phyloP scores from a whole-genome alignment of 2,888 invertebrate species.

The Taenaris catops region DNA sequence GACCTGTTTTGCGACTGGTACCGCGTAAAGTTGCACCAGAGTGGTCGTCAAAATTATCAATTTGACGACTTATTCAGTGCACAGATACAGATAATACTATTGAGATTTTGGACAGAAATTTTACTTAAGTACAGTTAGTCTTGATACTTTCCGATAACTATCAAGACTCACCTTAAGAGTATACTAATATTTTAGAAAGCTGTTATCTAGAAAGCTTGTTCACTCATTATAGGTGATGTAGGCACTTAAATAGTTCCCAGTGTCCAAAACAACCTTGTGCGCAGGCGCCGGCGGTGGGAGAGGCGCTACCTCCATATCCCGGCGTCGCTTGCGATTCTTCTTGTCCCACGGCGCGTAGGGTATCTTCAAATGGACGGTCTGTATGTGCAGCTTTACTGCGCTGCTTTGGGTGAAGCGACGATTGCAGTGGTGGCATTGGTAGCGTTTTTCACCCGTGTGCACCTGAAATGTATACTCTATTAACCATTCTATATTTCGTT shows the following conservation, averaged over 20 bases:
- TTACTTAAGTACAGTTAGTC: too few species aligned
- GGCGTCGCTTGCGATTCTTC: constrained; percentile 54
- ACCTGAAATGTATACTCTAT: constrained; percentile 49
- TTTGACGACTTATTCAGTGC: too few species aligned
- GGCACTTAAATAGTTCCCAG: constrained; percentile 24
- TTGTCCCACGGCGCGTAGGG: constrained; percentile 74
- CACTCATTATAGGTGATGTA: constrained; percentile 24
- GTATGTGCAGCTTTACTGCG: constrained; percentile 70
- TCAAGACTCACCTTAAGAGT: too few species aligned
- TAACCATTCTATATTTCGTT: too few species aligned
- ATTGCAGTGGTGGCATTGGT: constrained; percentile 65
- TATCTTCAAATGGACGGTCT: constrained; percentile 69
- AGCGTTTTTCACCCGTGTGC: constrained; percentile 69
- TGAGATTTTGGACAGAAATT: too few species aligned
- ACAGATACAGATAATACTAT: too few species aligned
- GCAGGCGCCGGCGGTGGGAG: constrained; percentile 8
- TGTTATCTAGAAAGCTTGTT: not conserved
- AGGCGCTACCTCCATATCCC: constrained; percentile 37
- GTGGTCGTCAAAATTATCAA: too few species aligned
- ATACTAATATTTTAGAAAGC: too few species aligned
- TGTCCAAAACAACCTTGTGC: constrained; percentile 12
- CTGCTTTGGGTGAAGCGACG: constrained; percentile 69
- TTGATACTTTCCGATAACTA: too few species aligned
- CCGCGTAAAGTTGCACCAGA: too few species aligned
- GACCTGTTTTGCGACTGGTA: too few species aligned